Base-by-base conservation (phyloP, 1,140 invertebrate genomes). In the Aphaenogaster rudis region DNA sequence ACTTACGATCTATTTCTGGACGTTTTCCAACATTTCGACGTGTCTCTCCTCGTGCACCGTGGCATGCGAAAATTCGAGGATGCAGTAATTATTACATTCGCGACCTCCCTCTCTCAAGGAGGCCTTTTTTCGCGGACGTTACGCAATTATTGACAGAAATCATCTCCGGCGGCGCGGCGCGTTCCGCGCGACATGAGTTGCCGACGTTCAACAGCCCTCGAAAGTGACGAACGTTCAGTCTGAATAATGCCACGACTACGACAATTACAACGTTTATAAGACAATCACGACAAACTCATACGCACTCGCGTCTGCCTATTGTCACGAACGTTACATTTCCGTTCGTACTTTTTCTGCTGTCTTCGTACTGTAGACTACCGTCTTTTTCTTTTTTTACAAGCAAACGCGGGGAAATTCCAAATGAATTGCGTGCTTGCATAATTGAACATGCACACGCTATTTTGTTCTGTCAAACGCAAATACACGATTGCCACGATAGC, bases 111-210 rank as follows among this genome's bases (percentile, higher is more conserved):
- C 45, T 52, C 36, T 67, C 69, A 85, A 77, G 81, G 54, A 85
- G 21, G 28, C 15, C 42, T 61, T 63, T 86, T 59, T 79, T 67
- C 72, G 13, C 74, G 21, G 1, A 2, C 28, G 48, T 86, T 79
- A 66, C 59, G 33, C 59, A 66, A 86, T 21, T 79, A 33, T 79
- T 86, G 82, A 79, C 74, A 54, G 45, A 66, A 79, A 54, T 79
- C 36, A 79, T 78, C 39, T 54, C 42, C 13, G 42, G 21, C 57
- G 17, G 36, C 48, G 39, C 13, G 28, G 28, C 36, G 48, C 2
- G 36, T 64, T 11, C 36, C 80, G 61, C 21, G 13, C 33, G 5
- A 33, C 11, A 28, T 15, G 28, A 74, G 7, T 69, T 5, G 48
- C 28, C 63, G 64, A 50, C 17, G 33, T 84, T 61, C 21, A 39